phyloP scores from a whole-genome alignment of 2,797 vertebrate species.

The Chloroceryle amazona region DNA sequence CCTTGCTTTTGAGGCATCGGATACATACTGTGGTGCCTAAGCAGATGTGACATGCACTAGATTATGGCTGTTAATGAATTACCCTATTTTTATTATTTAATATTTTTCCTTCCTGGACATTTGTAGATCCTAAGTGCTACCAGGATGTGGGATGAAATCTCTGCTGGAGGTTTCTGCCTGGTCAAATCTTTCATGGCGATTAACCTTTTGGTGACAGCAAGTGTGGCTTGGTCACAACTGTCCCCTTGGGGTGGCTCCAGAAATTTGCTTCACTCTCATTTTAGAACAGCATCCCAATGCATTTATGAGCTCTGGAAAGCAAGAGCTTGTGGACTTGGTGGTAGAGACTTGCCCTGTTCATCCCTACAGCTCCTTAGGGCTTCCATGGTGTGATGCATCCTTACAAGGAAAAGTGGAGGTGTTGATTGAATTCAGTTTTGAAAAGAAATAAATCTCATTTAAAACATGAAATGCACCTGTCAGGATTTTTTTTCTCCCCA shows the following conservation, averaged over 20 bases:
- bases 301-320: background rate
- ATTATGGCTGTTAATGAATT: constrained; percentile 11
- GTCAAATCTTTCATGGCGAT: background rate
- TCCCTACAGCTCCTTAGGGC: background rate
- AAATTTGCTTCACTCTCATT: accelerated
- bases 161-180: background rate
- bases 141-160: background rate
- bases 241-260: background rate
- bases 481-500: background rate
- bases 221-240: background rate
- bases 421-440: background rate
- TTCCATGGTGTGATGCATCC: accelerated
- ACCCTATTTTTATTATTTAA: background rate
- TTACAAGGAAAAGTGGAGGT: accelerated
- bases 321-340: background rate
- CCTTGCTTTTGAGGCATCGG: background rate
- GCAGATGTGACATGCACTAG: background rate
- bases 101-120: background rate
- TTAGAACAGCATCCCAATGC: background rate
- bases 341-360: background rate
- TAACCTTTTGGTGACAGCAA: background rate
- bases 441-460: background rate
- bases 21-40: background rate
- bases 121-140: background rate
- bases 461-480: background rate